Evolutionary conservation across 2,888 invertebrate species (phyloP).

Genomic region (Himalopsyche anomala): DNA sequence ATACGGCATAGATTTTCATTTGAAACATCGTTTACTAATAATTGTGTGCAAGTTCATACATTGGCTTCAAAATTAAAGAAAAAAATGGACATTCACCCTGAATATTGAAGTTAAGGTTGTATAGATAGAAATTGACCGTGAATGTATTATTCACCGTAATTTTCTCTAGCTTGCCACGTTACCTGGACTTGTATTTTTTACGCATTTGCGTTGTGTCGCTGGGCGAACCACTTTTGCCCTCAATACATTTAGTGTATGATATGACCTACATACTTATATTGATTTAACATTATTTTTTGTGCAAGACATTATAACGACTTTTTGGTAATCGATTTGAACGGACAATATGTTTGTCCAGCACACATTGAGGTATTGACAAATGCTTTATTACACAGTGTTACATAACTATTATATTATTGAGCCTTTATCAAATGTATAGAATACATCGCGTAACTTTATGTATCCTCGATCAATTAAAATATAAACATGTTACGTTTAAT

Average conservation of each 20-base stretch:
- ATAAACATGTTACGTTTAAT: too few species aligned
- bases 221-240: constrained; percentile 23
- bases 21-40: too few species aligned
- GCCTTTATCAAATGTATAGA: too few species aligned
- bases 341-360: background rate
- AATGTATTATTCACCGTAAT: background rate
- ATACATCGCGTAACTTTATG: too few species aligned
- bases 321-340: constrained; percentile 7
- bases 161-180: background rate
- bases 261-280: constrained; percentile 40
- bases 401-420: too few species aligned
- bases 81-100: background rate
- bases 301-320: background rate
- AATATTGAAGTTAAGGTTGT: background rate
- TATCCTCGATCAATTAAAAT: too few species aligned
- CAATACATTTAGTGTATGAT: background rate
- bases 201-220: constrained; percentile 14
- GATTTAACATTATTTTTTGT: constrained; percentile 29
- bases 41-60: too few species aligned
- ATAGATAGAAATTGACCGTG: background rate
- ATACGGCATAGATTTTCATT: too few species aligned
- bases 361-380: background rate
- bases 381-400: too few species aligned
- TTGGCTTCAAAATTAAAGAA: background rate
- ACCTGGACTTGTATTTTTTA: constrained; percentile 2